phyloP scores from a whole-genome alignment of 2,888 invertebrate species.

The Drosophila bunnanda region DNA sequence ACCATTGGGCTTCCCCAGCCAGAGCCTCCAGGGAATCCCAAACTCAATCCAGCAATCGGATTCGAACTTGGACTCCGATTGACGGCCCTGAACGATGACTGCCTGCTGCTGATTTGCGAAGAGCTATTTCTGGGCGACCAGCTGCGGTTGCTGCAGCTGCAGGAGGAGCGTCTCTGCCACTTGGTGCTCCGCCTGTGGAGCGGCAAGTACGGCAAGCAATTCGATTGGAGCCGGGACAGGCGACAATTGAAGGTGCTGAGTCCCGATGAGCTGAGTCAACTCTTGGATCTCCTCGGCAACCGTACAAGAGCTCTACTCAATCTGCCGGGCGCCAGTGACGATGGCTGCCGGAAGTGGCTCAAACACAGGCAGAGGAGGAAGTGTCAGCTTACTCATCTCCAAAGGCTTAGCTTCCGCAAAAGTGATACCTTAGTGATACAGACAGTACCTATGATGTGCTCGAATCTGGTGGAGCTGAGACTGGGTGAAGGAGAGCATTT shows the following conservation, averaged over 20 bases:
- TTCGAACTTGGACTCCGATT: slow-evolving; percentile 12
- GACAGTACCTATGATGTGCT: slow-evolving; percentile 43
- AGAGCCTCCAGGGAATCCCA: slow-evolving; percentile 5
- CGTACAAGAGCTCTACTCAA: slow-evolving; percentile 56
- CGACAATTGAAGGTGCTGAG: slow-evolving; percentile 48
- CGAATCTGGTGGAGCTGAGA: slow-evolving; percentile 52
- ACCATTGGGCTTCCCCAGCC: slow-evolving; percentile 13
- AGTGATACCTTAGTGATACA: slow-evolving; percentile 37
- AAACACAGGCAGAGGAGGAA: slow-evolving; percentile 11
- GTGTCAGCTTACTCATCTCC: slow-evolving; percentile 26
- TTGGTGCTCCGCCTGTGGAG: slow-evolving; percentile 61
- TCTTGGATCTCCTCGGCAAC: slow-evolving; percentile 46
- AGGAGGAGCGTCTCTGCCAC: slow-evolving; percentile 38
- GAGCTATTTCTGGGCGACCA: slow-evolving; percentile 60
- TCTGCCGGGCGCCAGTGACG: slow-evolving; percentile 39
- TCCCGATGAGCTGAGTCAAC: slow-evolving; percentile 39
- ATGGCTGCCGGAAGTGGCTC: slow-evolving; percentile 34
- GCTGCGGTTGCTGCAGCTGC: slow-evolving; percentile 53
- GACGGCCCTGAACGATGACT: slow-evolving; percentile 65
- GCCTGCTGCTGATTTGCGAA: slow-evolving; percentile 63
- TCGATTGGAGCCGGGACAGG: slow-evolving; percentile 50
- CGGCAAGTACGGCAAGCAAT: slow-evolving; percentile 49
- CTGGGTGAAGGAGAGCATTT: slow-evolving; percentile 35
- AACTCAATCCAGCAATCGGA: not conserved
- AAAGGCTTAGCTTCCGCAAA: slow-evolving; percentile 50